phyloP scores from a whole-genome alignment of 2,113 vertebrate species.

The Peromyscus polionotus region DNA sequence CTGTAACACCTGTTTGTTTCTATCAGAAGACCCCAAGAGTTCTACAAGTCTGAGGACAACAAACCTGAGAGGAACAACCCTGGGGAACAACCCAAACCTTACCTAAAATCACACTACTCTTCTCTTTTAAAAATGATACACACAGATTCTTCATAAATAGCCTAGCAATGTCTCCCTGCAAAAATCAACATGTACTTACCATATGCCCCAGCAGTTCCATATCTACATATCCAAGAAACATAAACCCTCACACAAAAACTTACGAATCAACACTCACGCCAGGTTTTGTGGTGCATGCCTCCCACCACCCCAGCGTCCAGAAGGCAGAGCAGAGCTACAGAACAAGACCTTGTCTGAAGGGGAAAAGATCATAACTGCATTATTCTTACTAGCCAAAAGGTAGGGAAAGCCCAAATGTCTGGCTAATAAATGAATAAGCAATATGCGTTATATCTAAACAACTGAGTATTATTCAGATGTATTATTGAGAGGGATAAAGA shows the following conservation, averaged over 20 bases:
- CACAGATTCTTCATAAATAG: neutral
- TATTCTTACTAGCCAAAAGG: neutral
- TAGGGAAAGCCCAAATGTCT: neutral
- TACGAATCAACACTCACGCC: neutral
- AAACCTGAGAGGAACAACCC: neutral
- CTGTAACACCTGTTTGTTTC: neutral
- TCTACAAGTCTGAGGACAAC: neutral
- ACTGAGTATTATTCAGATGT: neutral
- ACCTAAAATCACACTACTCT: neutral
- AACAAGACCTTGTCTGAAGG: neutral
- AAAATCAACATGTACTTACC: neutral
- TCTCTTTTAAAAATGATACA: constrained; percentile 7
- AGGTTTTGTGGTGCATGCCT: neutral
- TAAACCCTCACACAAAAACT: neutral
- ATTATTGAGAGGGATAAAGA: neutral
- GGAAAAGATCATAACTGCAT: neutral
- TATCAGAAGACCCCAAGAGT: neutral
- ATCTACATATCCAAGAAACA: neutral
- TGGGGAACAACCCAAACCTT: neutral
- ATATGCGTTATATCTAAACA: neutral
- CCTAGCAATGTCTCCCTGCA: neutral
- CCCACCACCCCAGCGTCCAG: neutral
- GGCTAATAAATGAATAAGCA: neutral
- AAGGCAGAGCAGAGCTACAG: neutral
- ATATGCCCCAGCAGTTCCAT: neutral